Evolutionary conservation across 2,797 vertebrate genomes (phyloP), one percentile per base, ranked within the genome.

Genomic region (Fistularia tabacaria): DNA sequence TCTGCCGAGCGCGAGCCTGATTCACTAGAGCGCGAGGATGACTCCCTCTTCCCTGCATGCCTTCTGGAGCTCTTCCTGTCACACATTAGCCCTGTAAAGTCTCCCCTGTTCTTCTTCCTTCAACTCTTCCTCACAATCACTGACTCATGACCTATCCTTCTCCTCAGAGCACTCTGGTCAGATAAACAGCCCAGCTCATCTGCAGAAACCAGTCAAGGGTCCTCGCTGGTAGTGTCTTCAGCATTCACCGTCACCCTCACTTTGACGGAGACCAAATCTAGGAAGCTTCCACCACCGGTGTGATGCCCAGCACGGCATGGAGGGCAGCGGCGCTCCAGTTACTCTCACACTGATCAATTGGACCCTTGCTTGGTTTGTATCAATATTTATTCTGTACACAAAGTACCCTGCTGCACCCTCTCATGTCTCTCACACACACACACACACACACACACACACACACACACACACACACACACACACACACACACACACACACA

Each of bases 381-480:
- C 90, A 90, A 90, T 90, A 92, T 91, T 91, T 92, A 90, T 90
- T 88, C 84, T 85, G 77, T 77, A 83, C 85, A 83, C 86, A 85
- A 75, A 77, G 76, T 80, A 77, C 83, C 74, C 80, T 79, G 82
- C 69, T 50, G 51, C 73, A 75, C 85, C 59, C 78, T 65, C 75
- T 76, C 79, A 71, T 84, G 75, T 70, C 76, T 7, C 43, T 71
- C 59, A 67, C 72, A 66, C 81, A 73, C 62, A 49, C 46, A 9
- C 59, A 67, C 74, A 66, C 80, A 73, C 62, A 49, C 46, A 8
- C 58, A 67, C 74, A 66, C 81, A 73, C 62, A 49, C 46, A 9
- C 25, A 71, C 12, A 63, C 46, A 64, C 48, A 59, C 43, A 65
- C 39, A 46, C 58, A 55, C 12, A 49, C 11, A 14, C 44, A 53